phyloP scores from a whole-genome alignment of 2,113 vertebrate species.

The Scatophagus argus region DNA sequence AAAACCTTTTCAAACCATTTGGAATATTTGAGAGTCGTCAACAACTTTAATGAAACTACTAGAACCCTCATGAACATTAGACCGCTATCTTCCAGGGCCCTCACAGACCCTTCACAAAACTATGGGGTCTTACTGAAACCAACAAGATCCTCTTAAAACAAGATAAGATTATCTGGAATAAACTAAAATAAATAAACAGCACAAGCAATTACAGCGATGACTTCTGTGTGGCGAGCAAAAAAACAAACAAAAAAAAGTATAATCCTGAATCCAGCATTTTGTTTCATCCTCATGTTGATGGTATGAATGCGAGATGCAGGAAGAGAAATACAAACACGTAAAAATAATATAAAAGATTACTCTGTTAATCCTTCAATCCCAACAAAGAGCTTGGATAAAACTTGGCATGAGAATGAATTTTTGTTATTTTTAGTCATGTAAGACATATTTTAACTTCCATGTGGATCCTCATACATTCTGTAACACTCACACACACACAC shows the following conservation, averaged over 20 bases:
- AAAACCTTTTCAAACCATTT: background rate
- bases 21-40: background rate
- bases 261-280: background rate
- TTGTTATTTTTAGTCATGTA: background rate
- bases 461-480: background rate
- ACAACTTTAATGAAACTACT: background rate
- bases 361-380: constrained; percentile 26
- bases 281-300: background rate
- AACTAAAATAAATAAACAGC: too few relatives aligned
- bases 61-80: background rate
- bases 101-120: background rate
- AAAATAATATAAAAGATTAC: constrained; percentile 10
- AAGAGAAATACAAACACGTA: background rate
- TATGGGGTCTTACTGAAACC: background rate
- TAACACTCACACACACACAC: background rate
- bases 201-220: background rate
- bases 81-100: background rate
- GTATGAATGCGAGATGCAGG: background rate
- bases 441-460: background rate
- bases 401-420: background rate
- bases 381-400: constrained; percentile 4
- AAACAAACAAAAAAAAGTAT: background rate
- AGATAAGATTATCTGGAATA: too few relatives aligned
- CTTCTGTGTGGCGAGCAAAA: background rate
- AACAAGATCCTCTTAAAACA: background rate